Conservation (phyloP, 2,888 invertebrate species). For the Perdita meconis region DNA sequence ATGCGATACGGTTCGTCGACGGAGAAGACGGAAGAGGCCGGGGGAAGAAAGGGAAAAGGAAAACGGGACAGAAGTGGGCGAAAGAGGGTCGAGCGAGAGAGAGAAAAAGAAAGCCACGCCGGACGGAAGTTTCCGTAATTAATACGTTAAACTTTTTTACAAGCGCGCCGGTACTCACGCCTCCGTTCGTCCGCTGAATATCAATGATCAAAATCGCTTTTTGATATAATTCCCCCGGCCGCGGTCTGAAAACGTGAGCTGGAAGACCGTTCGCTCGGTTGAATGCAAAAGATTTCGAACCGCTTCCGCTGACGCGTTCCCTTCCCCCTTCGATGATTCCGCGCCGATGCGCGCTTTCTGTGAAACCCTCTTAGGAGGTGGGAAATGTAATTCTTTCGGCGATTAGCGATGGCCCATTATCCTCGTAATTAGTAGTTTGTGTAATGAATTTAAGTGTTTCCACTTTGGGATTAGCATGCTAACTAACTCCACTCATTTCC, state of each 20-base stretch:
- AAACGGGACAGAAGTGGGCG: slow-evolving; percentile 28
- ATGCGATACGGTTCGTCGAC: slow-evolving; percentile 66
- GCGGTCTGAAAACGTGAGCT: slow-evolving; percentile 63
- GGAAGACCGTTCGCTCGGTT: slow-evolving; percentile 39
- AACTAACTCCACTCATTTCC: slow-evolving; percentile 70
- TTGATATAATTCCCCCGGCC: slow-evolving; percentile 69
- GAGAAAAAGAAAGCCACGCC: slow-evolving; percentile 35
- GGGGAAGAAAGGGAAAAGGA: slow-evolving; percentile 19
- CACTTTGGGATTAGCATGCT: slow-evolving; percentile 78
- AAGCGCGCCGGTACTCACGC: slow-evolving; percentile 60
- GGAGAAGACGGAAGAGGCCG: slow-evolving; percentile 55
- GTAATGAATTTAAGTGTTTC: slow-evolving; percentile 81
- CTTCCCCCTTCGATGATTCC: slow-evolving; percentile 40
- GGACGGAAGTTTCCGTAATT: slow-evolving; percentile 70
- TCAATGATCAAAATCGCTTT: slow-evolving; percentile 72
- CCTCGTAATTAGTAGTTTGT: slow-evolving; percentile 79
- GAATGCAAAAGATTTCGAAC: slow-evolving; percentile 53
- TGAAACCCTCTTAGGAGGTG: slow-evolving; percentile 40
- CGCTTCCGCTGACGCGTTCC: slow-evolving; percentile 37
- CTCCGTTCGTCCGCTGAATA: slow-evolving; percentile 63
- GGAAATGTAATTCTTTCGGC: slow-evolving; percentile 74
- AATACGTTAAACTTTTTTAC: slow-evolving; percentile 72
- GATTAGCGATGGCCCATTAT: slow-evolving; percentile 80
- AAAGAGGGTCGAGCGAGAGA: not conserved
- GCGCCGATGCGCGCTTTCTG: slow-evolving; percentile 1